Conservation (phyloP, 2,888 invertebrate genomes). For the Hyppa rectilinea region DNA sequence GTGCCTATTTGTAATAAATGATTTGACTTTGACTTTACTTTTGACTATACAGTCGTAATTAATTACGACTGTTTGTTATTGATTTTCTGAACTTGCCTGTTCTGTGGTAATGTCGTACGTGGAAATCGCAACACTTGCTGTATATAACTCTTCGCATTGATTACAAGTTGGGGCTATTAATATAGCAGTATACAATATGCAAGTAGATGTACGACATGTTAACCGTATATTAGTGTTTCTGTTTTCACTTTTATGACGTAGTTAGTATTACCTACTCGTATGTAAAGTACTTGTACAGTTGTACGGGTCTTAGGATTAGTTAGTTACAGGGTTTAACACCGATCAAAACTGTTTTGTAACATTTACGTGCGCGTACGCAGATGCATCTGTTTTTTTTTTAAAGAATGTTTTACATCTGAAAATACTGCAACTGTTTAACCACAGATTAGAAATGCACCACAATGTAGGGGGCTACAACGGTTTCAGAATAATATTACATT, state of each 20-base stretch:
- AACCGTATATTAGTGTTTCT: conserved; percentile 27
- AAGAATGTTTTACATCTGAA: neutral
- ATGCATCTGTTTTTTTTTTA: no score
- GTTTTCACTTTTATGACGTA: conserved; percentile 20
- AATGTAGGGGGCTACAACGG: neutral
- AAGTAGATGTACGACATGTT: conserved; percentile 23
- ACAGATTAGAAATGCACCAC: neutral
- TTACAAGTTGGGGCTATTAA: conserved; percentile 55
- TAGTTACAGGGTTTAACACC: neutral
- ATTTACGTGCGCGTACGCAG: no score
- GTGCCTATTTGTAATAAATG: no score
- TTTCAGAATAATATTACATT: conserved; percentile 32
- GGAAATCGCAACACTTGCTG: conserved; percentile 41
- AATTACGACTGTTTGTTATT: no score
- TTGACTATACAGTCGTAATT: no score
- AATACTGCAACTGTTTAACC: neutral
- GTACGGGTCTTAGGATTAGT: neutral
- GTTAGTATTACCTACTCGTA: neutral
- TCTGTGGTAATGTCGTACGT: conserved; percentile 16
- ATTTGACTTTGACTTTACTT: no score
- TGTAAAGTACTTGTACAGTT: neutral
- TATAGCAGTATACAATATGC: conserved; percentile 41
- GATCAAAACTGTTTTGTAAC: neutral
- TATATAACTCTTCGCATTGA: conserved; percentile 49
- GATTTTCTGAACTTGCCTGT: conserved; percentile 11